Evolutionary conservation across 2,797 vertebrate species (phyloP).

Genomic region (Phalanger gymnotis): DNA sequence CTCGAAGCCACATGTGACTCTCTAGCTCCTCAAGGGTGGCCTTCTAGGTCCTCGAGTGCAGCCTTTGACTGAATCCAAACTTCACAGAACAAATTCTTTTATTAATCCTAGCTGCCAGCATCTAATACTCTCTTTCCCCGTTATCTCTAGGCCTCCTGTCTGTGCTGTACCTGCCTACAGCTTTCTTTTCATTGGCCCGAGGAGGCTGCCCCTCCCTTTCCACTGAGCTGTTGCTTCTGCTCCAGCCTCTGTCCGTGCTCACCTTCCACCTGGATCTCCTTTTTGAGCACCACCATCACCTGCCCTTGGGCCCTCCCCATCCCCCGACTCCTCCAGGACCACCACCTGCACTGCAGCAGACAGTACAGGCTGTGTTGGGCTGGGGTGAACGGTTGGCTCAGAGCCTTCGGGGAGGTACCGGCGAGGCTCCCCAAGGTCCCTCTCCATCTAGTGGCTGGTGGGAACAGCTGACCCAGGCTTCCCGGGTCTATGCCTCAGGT

Average conservation of each 20-base stretch:
- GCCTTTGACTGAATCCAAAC: no score
- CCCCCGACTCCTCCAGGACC: slow-evolving; percentile 39
- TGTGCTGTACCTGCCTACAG: slow-evolving; percentile 88
- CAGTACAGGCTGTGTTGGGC: slow-evolving; percentile 89
- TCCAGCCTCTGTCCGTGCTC: slow-evolving; percentile 95
- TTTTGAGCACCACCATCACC: slow-evolving; percentile 94
- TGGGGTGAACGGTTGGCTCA: slow-evolving; percentile 90
- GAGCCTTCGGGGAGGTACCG: slow-evolving; percentile 74
- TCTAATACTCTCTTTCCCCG: background rate
- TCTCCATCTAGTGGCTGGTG: slow-evolving; percentile 79
- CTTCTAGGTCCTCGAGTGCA: no score
- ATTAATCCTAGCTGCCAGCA: background rate
- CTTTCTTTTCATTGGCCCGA: slow-evolving; percentile 91
- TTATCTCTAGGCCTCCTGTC: slow-evolving; percentile 89
- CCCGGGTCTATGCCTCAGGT: slow-evolving; percentile 76
- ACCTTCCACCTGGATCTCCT: slow-evolving; percentile 97
- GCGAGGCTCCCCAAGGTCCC: background rate
- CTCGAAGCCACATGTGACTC: no score
- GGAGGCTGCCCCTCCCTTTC: slow-evolving; percentile 88
- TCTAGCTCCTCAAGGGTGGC: no score
- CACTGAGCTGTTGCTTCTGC: slow-evolving; percentile 93
- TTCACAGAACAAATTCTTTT: no score
- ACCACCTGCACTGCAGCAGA: slow-evolving; percentile 88
- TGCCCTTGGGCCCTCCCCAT: slow-evolving; percentile 71
- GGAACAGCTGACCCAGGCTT: slow-evolving; percentile 83